A percentile compares a stretch with the other conserved stretches of the same genome.
phyloP scores from a whole-genome alignment of 2,113 vertebrate genomes.

The Peucedramus taeniatus region DNA sequence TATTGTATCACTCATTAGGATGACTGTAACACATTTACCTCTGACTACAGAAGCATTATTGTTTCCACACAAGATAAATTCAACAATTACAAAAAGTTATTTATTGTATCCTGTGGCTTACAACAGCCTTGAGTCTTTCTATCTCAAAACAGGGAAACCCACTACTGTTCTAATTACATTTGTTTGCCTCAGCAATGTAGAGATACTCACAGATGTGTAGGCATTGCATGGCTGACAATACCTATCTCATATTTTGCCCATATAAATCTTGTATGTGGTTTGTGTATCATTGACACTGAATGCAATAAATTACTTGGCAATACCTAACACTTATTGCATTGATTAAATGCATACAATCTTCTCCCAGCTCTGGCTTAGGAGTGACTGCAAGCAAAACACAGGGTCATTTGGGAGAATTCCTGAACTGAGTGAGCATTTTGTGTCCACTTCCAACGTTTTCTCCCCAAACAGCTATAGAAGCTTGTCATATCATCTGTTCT shows the following conservation, averaged over 20 bases:
- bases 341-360: background rate
- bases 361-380: background rate
- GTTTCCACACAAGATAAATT: background rate
- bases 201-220: background rate
- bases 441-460: rapidly evolving
- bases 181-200: background rate
- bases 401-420: background rate
- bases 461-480: background rate
- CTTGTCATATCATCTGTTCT: background rate
- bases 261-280: background rate
- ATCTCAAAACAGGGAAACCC: background rate
- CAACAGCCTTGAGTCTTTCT: background rate
- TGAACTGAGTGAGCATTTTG: background rate
- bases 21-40: background rate
- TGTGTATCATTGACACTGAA: background rate
- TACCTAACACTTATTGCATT: background rate
- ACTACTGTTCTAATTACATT: background rate
- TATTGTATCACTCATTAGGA: background rate
- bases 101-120: background rate
- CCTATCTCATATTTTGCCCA: background rate
- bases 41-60: background rate
- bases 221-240: background rate
- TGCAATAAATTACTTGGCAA: background rate
- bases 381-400: background rate
- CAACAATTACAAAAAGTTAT: background rate